A percentile compares a stretch with the other conserved stretches of the same genome.
Conservation (phyloP, 1,140 invertebrate genomes). For the Metaphire vulgaris region DNA sequence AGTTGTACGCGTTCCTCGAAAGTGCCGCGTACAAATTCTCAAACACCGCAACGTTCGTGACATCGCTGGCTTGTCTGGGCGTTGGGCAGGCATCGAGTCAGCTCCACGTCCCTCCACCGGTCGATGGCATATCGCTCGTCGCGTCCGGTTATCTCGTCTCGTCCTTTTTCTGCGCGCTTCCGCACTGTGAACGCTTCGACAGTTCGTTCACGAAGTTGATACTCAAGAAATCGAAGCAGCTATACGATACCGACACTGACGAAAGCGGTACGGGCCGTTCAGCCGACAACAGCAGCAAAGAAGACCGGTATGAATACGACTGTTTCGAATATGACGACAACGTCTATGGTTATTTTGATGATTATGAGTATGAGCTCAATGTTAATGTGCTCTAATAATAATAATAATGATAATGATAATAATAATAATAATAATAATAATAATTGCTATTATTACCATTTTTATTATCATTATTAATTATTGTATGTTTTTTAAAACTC, state of each 20-base stretch:
- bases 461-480: no score
- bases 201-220: constrained; percentile 43
- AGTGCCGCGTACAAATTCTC: constrained; percentile 42
- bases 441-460: no score
- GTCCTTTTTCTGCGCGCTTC: constrained; percentile 33
- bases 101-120: constrained; percentile 44
- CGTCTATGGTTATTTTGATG: constrained; percentile 47
- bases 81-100: constrained; percentile 39
- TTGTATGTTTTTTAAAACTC: no score
- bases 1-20: constrained; percentile 39
- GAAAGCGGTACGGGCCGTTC: constrained; percentile 40
- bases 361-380: constrained; percentile 30
- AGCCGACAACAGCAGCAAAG: constrained; percentile 33
- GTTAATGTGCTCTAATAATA: not conserved
- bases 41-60: constrained; percentile 45
- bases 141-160: constrained; percentile 36
- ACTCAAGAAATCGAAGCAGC: constrained; percentile 39
- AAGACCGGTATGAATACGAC: constrained; percentile 43
- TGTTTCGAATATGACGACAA: constrained; percentile 47
- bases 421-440: no score
- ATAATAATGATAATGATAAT: no score
- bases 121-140: constrained; percentile 45
- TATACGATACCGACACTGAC: constrained; percentile 40
- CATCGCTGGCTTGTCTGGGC: constrained; percentile 40
- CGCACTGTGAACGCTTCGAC: constrained; percentile 37